These are phyloP conservation scores for Mastacembelus armatus DNA, from an alignment of 2,797 vertebrate genomes.

Conservation along the genomic window DNA sequence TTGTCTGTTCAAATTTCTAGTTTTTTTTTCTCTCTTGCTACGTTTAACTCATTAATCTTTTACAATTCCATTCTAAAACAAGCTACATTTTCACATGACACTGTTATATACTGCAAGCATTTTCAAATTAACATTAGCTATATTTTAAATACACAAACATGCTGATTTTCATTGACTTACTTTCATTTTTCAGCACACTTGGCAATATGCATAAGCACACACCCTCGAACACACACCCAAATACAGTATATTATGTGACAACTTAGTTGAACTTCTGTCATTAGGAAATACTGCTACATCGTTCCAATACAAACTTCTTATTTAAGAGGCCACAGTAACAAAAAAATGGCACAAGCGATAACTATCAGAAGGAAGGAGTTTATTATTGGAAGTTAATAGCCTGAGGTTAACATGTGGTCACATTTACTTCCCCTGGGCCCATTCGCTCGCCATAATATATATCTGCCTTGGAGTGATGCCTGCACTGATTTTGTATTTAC, in stretches of 20 bases:
- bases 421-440: conserved; percentile 38
- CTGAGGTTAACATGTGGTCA: conserved; percentile 64
- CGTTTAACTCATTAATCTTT: conserved; percentile 20
- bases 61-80: conserved; percentile 25
- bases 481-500: conserved; percentile 68
- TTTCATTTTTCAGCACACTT: background rate
- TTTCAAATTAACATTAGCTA: background rate
- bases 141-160: conserved; percentile 1
- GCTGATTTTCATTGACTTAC: background rate
- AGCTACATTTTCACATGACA: background rate
- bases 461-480: conserved; percentile 65
- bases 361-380: conserved; percentile 64
- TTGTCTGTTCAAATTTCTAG: conserved; percentile 21
- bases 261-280: conserved; percentile 38
- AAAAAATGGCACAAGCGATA: conserved; percentile 56
- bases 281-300: conserved; percentile 38
- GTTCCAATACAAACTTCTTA: conserved; percentile 49
- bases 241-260: conserved; percentile 15
- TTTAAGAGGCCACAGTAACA: conserved; percentile 38
- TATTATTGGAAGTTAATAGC: conserved; percentile 74
- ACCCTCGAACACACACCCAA: conserved; percentile 10
- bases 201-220: background rate
- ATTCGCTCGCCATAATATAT: conserved; percentile 50
- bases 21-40: conserved; percentile 9
- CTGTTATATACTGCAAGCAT: background rate